phyloP scores from a whole-genome alignment of 2,797 vertebrate species.

The Gymnoscopelus braueri region DNA sequence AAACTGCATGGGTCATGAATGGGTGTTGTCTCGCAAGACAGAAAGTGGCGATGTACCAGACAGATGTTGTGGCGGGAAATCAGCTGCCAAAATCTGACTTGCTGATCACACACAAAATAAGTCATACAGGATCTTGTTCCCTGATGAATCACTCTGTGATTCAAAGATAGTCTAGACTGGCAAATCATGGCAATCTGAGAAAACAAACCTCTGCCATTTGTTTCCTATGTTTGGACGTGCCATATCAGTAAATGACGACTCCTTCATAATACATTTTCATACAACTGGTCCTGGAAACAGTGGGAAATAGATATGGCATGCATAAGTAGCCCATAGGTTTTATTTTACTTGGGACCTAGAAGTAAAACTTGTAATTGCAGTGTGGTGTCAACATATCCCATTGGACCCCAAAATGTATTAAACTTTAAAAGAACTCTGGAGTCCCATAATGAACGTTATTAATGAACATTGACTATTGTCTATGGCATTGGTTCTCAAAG shows the following conservation, averaged over 20 bases:
- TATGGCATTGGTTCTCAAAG: background rate
- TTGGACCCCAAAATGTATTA: no score
- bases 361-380: no score
- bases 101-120: slow-evolving; percentile 42
- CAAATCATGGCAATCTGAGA: slow-evolving; percentile 10
- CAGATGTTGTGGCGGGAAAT: slow-evolving; percentile 7
- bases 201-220: slow-evolving; percentile 19
- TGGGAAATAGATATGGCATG: no score
- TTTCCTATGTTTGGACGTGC: background rate
- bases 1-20: background rate
- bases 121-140: slow-evolving; percentile 24
- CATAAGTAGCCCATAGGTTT: no score
- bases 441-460: no score
- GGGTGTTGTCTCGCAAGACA: background rate
- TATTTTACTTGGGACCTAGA: no score
- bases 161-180: slow-evolving; percentile 69
- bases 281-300: no score
- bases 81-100: slow-evolving; percentile 26
- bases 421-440: no score
- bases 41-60: background rate
- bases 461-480: background rate
- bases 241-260: no score
- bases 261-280: no score
- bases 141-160: slow-evolving; percentile 69
- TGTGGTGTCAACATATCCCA: no score